A percentile compares a stretch with the other conserved stretches of the same genome.
Conservation (phyloP, 2,888 invertebrate genomes). For the Troides aeacus region DNA sequence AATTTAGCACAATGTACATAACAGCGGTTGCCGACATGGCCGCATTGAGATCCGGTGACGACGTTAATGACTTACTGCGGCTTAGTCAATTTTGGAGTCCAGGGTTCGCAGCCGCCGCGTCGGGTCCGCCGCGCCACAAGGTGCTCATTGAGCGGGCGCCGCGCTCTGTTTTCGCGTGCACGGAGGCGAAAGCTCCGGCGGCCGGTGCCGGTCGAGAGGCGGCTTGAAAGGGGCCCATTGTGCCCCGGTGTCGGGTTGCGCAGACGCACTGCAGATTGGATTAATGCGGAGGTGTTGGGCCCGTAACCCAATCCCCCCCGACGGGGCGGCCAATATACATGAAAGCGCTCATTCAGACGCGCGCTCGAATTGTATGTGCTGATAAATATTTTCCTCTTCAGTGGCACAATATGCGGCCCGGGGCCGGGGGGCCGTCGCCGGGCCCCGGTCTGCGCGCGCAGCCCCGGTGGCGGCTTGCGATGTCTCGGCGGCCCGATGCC, state of each 20-base stretch:
- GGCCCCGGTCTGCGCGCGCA: neutral
- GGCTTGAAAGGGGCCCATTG: constrained; percentile 45
- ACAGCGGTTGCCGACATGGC: too few relatives aligned
- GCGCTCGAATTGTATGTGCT: neutral
- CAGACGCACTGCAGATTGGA: constrained; percentile 28
- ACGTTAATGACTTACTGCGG: too few relatives aligned
- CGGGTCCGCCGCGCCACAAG: neutral
- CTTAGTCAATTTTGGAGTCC: too few relatives aligned
- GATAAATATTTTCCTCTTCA: constrained; percentile 28
- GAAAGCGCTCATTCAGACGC: constrained; percentile 24
- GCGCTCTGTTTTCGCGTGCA: neutral
- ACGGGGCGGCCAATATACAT: constrained; percentile 19
- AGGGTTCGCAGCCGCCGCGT: too few relatives aligned
- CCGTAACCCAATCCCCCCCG: constrained; percentile 29
- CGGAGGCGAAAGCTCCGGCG: constrained; percentile 35
- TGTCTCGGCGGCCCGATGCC: too few relatives aligned
- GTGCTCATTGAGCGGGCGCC: neutral
- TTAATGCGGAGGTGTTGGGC: constrained; percentile 33
- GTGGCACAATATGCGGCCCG: constrained; percentile 21
- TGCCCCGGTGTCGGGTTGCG: constrained; percentile 45
- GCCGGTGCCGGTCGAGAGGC: constrained; percentile 41
- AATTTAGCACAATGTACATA: too few relatives aligned
- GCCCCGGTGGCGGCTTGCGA: too few relatives aligned
- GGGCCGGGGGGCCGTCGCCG: constrained; percentile 18
- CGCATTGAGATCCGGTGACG: too few relatives aligned